A percentile compares a stretch with the other conserved stretches of the same genome.
Conservation (phyloP, 1,140 invertebrate species). For the Leptinotarsa defecta region DNA sequence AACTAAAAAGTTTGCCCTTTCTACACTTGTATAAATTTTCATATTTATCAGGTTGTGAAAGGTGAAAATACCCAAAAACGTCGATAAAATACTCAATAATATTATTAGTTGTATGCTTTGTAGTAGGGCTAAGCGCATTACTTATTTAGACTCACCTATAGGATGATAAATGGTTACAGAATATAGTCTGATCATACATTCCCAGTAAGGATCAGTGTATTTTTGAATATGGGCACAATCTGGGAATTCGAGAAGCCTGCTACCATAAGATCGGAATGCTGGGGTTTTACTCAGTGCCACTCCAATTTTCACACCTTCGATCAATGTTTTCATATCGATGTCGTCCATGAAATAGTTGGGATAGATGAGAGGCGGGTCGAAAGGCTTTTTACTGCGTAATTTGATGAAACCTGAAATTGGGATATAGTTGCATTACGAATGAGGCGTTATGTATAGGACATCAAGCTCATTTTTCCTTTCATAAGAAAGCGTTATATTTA, state of each 20-base stretch:
- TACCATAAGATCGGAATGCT: conserved; percentile 72
- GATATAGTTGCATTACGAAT: too few relatives aligned
- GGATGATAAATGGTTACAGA: conserved; percentile 86
- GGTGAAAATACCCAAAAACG: too few relatives aligned
- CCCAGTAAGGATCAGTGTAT: conserved; percentile 77
- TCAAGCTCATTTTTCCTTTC: too few relatives aligned
- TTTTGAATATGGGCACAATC: conserved; percentile 68
- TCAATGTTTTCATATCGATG: conserved; percentile 75
- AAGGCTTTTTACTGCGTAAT: conserved; percentile 81
- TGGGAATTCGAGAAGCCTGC: conserved; percentile 72
- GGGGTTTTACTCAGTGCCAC: conserved; percentile 74
- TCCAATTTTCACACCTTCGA: conserved; percentile 83
- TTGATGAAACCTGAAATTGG: conserved; percentile 62
- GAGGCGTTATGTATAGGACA: too few relatives aligned
- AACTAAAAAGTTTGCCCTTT: too few relatives aligned
- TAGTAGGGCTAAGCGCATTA: neutral
- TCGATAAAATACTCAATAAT: too few relatives aligned
- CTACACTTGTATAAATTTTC: too few relatives aligned
- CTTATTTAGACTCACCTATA: conserved; percentile 57
- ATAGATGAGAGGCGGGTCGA: conserved; percentile 89
- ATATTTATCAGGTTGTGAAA: too few relatives aligned
- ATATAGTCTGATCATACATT: conserved; percentile 82
- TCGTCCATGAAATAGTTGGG: conserved; percentile 88
- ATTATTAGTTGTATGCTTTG: too few relatives aligned
- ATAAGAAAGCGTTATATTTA: too few relatives aligned